Evolutionary conservation across 2,113 vertebrate genomes (phyloP).

Genomic region (Elephantulus edwardii): DNA sequence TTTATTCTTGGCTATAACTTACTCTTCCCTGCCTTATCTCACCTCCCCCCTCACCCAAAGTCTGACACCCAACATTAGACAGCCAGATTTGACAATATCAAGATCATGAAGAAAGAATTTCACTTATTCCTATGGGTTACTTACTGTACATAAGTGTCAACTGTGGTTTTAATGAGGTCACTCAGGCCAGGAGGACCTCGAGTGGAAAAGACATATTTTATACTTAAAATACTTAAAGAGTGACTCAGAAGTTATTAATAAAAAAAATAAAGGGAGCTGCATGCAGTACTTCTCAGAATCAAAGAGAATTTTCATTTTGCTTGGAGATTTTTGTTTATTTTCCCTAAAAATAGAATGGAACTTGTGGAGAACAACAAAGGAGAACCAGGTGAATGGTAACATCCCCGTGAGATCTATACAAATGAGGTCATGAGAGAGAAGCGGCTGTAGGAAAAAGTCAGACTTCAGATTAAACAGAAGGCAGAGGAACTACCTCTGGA

Average conservation of each 20-base stretch:
- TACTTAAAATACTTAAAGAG: background rate
- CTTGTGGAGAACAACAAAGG: background rate
- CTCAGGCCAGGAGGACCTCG: background rate
- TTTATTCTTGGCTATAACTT: background rate
- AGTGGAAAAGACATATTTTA: background rate
- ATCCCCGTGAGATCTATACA: conserved; percentile 38
- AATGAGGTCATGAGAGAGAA: background rate
- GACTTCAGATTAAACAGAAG: conserved; percentile 18
- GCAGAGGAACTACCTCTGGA: background rate
- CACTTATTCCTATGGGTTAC: background rate
- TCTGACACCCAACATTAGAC: background rate
- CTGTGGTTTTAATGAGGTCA: background rate
- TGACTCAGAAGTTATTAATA: background rate
- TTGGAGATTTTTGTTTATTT: background rate
- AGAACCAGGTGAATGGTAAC: background rate
- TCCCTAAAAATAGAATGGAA: background rate
- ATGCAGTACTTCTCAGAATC: conserved; percentile 2
- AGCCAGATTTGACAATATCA: background rate
- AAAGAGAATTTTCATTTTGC: conserved; percentile 3
- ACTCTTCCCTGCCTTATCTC: no score
- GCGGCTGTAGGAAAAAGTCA: no score
- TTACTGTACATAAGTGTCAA: background rate
- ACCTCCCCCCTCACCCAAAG: background rate
- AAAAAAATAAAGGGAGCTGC: background rate
- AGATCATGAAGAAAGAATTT: background rate